Evolutionary conservation across 1,140 invertebrate species (phyloP).

Genomic region (Drosophila ercepeae): DNA sequence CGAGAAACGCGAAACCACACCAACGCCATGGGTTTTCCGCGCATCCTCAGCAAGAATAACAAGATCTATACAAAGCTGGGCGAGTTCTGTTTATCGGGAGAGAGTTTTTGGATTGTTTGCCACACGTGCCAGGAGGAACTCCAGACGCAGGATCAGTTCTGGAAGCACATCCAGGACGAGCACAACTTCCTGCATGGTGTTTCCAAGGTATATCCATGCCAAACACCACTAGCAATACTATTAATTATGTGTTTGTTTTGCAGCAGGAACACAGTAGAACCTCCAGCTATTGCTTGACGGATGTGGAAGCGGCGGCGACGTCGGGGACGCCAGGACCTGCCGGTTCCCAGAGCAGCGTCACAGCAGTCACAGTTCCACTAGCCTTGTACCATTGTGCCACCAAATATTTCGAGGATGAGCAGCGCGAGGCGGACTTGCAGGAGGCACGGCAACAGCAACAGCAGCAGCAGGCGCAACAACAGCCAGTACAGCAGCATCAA

Average conservation of each 20-base stretch:
- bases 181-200: conserved; percentile 80
- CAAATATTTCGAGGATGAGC: conserved; percentile 68
- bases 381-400: conserved; percentile 63
- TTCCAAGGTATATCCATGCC: conserved; percentile 44
- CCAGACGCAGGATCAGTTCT: conserved; percentile 80
- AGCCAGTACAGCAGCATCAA: conserved; percentile 29
- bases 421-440: conserved; percentile 55
- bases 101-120: conserved; percentile 80
- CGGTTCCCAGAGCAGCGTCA: conserved; percentile 34
- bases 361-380: conserved; percentile 56
- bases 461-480: conserved; percentile 48
- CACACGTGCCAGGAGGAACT: conserved; percentile 80
- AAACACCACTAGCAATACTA: not conserved
- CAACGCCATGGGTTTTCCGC: conserved; percentile 80
- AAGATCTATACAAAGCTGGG: conserved; percentile 81
- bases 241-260: not conserved
- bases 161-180: conserved; percentile 82
- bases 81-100: conserved; percentile 76
- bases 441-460: conserved; percentile 50
- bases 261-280: conserved; percentile 66
- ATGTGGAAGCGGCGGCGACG: conserved; percentile 56
- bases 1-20: conserved; percentile 19
- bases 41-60: conserved; percentile 81
- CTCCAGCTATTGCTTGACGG: conserved; percentile 67
- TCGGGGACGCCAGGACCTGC: conserved; percentile 18